Evolutionary conservation across 23 tunicate species (phyloP).

Genomic region (Trididemnum clinides): DNA sequence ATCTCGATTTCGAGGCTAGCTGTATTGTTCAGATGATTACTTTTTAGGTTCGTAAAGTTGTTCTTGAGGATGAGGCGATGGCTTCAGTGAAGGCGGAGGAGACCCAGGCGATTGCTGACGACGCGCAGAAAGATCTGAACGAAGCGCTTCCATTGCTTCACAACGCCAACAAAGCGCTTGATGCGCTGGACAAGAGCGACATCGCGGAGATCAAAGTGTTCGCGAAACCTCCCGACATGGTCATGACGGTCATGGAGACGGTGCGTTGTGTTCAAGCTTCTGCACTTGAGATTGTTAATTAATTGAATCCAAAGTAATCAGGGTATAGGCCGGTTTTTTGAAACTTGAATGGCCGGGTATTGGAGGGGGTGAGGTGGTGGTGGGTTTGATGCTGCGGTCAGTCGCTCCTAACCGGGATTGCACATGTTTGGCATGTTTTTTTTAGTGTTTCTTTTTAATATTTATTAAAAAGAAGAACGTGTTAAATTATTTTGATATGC

Average conservation of each 20-base stretch:
- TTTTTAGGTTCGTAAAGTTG: conserved; percentile 80
- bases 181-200: conserved; percentile 87
- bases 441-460: too few relatives aligned
- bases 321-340: neutral
- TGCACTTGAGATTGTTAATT: neutral
- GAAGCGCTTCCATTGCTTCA: conserved; percentile 80
- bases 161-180: conserved; percentile 89
- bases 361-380: too few relatives aligned
- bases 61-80: conserved; percentile 89
- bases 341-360: too few relatives aligned
- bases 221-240: conserved; percentile 90
- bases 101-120: conserved; percentile 94
- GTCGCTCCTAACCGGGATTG: too few relatives aligned
- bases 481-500: too few relatives aligned
- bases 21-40: too few relatives aligned
- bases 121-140: conserved; percentile 87
- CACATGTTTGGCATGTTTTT: too few relatives aligned
- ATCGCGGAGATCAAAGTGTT: conserved; percentile 91
- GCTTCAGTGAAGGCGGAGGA: conserved; percentile 92
- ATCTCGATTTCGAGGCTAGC: too few relatives aligned
- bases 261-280: too few relatives aligned
- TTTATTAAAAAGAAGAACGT: too few relatives aligned
- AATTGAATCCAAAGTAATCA: neutral
- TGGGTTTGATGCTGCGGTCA: too few relatives aligned
- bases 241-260: conserved; percentile 95